Evolutionary conservation across 2,888 invertebrate genomes (phyloP).

Genomic region (Ectemnius lituratus): DNA sequence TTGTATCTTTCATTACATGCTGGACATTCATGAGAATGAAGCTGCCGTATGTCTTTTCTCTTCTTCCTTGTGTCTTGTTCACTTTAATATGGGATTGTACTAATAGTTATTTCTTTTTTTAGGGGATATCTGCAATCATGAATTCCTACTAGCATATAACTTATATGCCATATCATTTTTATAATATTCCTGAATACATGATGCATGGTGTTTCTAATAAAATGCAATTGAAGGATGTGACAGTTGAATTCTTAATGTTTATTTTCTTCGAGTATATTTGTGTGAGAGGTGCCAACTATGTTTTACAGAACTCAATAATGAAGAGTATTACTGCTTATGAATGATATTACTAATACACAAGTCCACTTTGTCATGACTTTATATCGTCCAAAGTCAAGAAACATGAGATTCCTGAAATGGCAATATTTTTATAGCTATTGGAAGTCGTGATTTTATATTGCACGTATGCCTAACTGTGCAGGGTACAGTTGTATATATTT

Average conservation of each 20-base stretch:
- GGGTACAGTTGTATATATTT: conserved; percentile 10
- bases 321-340: background rate
- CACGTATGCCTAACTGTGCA: no score
- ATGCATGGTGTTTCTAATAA: conserved; percentile 31
- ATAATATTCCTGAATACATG: conserved; percentile 17
- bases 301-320: conserved; percentile 1
- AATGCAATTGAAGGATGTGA: conserved; percentile 8
- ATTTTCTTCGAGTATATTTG: background rate
- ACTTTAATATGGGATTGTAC: conserved; percentile 14
- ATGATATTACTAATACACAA: background rate
- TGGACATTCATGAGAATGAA: conserved; percentile 99
- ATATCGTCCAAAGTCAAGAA: background rate
- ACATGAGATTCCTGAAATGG: background rate
- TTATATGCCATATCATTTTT: conserved; percentile 14
- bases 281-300: background rate
- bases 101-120: conserved; percentile 45
- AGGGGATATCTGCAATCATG: conserved; percentile 76
- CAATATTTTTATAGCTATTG: background rate
- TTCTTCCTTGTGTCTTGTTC: conserved; percentile 13
- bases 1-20: conserved; percentile 96
- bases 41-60: conserved; percentile 83
- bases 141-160: conserved; percentile 21
- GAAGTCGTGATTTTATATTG: background rate
- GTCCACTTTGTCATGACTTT: background rate
- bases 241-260: conserved; percentile 2